phyloP scores from a whole-genome alignment of 2,888 invertebrate genomes.

The Lithophane socia region DNA sequence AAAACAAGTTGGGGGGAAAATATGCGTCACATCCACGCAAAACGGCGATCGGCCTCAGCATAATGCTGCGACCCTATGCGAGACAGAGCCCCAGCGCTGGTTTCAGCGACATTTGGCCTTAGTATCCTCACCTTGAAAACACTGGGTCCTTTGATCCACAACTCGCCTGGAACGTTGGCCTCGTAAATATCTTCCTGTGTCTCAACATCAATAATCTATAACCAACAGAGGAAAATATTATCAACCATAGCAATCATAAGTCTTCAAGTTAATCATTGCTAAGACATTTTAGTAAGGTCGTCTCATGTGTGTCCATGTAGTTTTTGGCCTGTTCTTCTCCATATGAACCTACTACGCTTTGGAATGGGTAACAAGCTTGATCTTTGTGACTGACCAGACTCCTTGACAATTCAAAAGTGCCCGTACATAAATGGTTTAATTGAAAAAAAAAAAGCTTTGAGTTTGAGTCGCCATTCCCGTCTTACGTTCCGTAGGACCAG shows the following conservation, averaged over 20 bases:
- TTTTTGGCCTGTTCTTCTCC: neutral
- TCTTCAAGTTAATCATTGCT: neutral
- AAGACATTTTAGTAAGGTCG: neutral
- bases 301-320: no score
- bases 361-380: neutral
- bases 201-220: conserved; percentile 84
- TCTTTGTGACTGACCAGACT: neutral
- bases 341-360: neutral
- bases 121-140: conserved; percentile 80
- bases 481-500: neutral
- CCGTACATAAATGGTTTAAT: neutral
- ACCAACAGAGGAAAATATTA: conserved; percentile 56
- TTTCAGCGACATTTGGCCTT: neutral
- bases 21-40: no score
- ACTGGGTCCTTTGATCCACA: conserved; percentile 86
- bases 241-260: neutral
- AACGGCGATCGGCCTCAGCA: no score
- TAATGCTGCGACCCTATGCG: no score
- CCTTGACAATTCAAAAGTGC: neutral
- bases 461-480: neutral
- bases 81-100: no score
- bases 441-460: neutral
- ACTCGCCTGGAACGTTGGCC: conserved; percentile 86
- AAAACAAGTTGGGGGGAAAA: no score
- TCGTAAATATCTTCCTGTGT: conserved; percentile 83